These are phyloP conservation scores for Geodia barretti DNA, from an alignment of 37 sponge, comb jelly and placozoan genomes.

Conservation along the genomic window DNA sequence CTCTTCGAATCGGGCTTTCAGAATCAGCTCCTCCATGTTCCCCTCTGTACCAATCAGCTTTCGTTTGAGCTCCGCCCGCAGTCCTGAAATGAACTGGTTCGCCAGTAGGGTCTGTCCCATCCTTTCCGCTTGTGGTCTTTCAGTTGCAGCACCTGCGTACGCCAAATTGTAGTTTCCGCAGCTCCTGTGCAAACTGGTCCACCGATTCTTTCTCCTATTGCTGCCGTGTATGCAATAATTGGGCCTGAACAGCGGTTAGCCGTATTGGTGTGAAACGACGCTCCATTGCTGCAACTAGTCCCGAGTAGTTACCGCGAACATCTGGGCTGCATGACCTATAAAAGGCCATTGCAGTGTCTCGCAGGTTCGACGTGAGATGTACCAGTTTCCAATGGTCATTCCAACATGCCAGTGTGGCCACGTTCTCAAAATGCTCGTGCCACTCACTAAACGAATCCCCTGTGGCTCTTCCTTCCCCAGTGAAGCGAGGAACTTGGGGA, in stretches of 20 bases:
- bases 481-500: conserved; percentile 40
- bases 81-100: conserved; percentile 35
- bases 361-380: conserved; percentile 34
- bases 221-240: conserved; percentile 38
- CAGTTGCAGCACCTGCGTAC: background rate
- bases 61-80: conserved; percentile 3
- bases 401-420: conserved; percentile 46
- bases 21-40: conserved; percentile 17
- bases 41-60: conserved; percentile 35
- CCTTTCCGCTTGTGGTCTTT: conserved; percentile 17
- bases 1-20: conserved; percentile 39
- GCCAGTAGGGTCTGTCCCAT: conserved; percentile 38
- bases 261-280: conserved; percentile 46
- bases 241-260: conserved; percentile 28
- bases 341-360: conserved; percentile 44
- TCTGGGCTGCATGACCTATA: conserved; percentile 48
- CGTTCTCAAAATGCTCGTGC: conserved; percentile 49
- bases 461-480: conserved; percentile 23
- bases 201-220: conserved; percentile 37
- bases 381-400: conserved; percentile 37
- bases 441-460: conserved; percentile 49
- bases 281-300: conserved; percentile 28
- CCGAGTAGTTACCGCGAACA: conserved; percentile 24
- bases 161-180: conserved; percentile 40
- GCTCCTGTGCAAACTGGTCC: conserved; percentile 50